phyloP scores from a whole-genome alignment of 2,888 invertebrate genomes.

The Ornithoptera alexandrae region DNA sequence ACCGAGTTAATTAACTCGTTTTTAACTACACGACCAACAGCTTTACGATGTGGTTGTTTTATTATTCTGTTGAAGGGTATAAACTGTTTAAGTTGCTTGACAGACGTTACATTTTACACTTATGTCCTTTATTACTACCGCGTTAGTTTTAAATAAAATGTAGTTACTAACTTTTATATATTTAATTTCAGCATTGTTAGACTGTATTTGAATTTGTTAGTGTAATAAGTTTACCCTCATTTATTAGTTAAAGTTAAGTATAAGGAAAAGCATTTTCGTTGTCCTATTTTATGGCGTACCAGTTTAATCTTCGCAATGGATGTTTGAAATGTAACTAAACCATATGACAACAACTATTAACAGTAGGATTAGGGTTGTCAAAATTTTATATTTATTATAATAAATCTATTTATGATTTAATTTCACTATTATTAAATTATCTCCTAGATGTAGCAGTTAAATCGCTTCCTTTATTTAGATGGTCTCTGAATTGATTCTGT shows the following conservation, averaged over 20 bases:
- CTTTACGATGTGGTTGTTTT: background rate
- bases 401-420: too few species aligned
- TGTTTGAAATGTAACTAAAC: background rate
- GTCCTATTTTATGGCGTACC: background rate
- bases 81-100: background rate
- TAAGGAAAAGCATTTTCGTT: background rate
- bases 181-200: background rate
- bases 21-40: background rate
- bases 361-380: slow-evolving; percentile 1
- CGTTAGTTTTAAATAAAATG: background rate
- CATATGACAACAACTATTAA: background rate
- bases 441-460: too few species aligned
- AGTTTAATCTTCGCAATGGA: background rate
- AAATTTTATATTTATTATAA: background rate
- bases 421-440: too few species aligned
- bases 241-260: background rate
- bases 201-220: background rate
- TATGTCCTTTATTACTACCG: background rate
- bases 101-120: background rate
- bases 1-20: background rate
- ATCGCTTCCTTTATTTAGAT: too few species aligned
- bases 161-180: background rate
- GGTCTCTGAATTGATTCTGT: too few species aligned
- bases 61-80: background rate
- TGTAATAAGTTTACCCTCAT: background rate